These are phyloP conservation scores for Cochlearius cochlearius DNA, from an alignment of 2,113 vertebrate genomes.

Conservation along the genomic window DNA sequence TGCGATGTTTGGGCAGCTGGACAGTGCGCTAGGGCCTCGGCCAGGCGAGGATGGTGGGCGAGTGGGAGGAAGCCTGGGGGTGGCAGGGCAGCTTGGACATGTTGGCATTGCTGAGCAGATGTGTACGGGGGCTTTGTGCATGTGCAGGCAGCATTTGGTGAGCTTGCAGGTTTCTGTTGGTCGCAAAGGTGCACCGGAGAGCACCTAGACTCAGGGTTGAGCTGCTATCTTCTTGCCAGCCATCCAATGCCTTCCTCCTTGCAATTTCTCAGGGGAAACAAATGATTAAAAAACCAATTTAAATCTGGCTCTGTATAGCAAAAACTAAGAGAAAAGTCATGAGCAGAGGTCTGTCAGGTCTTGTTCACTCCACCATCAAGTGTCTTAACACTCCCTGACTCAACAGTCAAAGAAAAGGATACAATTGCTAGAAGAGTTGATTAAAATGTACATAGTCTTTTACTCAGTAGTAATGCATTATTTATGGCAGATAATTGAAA, in stretches of 20 bases:
- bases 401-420: neutral
- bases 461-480: constrained; percentile 18
- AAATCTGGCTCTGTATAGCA: neutral
- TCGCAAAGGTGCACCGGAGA: neutral
- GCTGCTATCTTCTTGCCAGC: neutral
- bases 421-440: neutral
- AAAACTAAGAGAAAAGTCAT: neutral
- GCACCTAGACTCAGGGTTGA: neutral
- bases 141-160: neutral
- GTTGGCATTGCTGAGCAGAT: neutral
- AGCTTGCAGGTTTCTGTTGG: neutral
- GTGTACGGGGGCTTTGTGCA: neutral
- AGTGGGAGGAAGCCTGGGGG: neutral
- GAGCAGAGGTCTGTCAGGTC: neutral
- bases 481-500: constrained; percentile 40
- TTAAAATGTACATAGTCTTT: neutral
- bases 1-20: neutral
- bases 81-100: neutral
- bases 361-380: neutral
- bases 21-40: neutral
- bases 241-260: neutral
- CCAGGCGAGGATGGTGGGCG: neutral
- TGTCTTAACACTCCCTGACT: neutral
- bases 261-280: neutral
- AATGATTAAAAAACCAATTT: neutral